Evolutionary conservation across 2,113 vertebrate genomes (phyloP), one percentile per base, ranked within the genome.

Genomic region (Craseonycteris thonglongyai): DNA sequence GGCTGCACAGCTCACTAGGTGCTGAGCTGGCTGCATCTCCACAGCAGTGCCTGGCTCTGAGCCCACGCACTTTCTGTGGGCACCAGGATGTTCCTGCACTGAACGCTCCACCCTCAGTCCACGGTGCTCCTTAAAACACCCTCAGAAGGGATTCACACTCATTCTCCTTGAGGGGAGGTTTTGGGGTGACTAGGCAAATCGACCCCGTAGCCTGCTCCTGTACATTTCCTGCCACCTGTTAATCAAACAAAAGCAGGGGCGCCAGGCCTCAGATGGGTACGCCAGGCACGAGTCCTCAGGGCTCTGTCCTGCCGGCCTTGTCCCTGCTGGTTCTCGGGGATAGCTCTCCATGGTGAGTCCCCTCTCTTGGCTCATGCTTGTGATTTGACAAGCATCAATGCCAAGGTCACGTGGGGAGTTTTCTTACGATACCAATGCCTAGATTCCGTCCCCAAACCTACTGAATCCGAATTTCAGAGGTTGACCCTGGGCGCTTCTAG

Each of bases 1-100:
- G 58, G 59, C 51, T 61, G 71, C 35, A 22, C 0, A 45, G 81
- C 24, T 28, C 24, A 0, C 24, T 2, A 51, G 5, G n/a, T 8
- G 8, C 21, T 18, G 24, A 71, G 40, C 22, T 22, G 16, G 33
- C 22, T 22, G 16, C 26, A 83, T 49, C 21, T 56, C 35, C 49
- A 24, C 28, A 12, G 40, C 75, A 22, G 8, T 0, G 7, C 40
- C 54, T 47, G n/a, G 14, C 19, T 11, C 83, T 21, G 28, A 40
- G 6, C 24, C 33, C 65, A 18, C 15, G 26, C 12, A 22, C 22
- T 65, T 35, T 4, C 45, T 4, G 1, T 14, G 26, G 33, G 16
- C 2, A 3, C 33, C 4, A 30, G 14, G n/a, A n/a, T 5, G 0
- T 56, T 35, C 40, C 26, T 42, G 26, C 18, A 4, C 2, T n/a